Conservation (phyloP, 2,797 vertebrate genomes). For the Capromys pilorides region DNA sequence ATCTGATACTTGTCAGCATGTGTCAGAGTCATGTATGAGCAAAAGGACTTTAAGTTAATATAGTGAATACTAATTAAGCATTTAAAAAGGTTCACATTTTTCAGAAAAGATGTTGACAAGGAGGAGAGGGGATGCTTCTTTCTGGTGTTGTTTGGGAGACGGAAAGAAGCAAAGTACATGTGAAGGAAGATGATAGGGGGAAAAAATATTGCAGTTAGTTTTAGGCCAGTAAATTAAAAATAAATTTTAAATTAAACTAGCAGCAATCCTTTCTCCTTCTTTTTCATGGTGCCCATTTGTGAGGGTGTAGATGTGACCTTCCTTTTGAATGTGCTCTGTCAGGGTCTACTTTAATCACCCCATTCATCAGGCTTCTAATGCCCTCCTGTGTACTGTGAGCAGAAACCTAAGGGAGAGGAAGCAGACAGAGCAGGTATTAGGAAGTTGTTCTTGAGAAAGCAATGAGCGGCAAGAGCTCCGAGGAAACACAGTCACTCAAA, state of each 20-base stretch:
- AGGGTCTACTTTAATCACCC: not conserved
- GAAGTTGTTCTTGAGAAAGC: not conserved
- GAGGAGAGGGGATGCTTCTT: not conserved
- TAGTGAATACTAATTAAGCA: not conserved
- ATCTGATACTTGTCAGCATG: slow-evolving; percentile 11
- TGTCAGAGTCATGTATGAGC: not conserved
- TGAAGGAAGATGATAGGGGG: not conserved
- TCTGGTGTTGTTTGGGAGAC: not conserved
- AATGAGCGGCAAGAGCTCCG: accelerated
- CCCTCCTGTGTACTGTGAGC: too few species aligned
- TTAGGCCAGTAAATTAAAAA: not conserved
- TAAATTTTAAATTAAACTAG: not conserved
- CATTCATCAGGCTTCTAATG: not conserved
- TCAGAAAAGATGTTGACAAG: not conserved
- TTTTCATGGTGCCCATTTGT: accelerated
- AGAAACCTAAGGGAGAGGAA: not conserved
- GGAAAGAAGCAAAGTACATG: not conserved
- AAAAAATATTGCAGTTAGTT: not conserved
- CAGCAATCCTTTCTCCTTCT: accelerated
- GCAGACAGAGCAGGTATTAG: accelerated
- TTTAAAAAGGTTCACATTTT: not conserved
- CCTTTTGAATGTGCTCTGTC: not conserved
- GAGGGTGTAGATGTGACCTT: accelerated
- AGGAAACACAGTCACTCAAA: accelerated
- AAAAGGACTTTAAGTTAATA: not conserved